A percentile compares a stretch with the other conserved stretches of the same genome.
Conservation (phyloP, 2,888 invertebrate species). For the Mythimna impura region DNA sequence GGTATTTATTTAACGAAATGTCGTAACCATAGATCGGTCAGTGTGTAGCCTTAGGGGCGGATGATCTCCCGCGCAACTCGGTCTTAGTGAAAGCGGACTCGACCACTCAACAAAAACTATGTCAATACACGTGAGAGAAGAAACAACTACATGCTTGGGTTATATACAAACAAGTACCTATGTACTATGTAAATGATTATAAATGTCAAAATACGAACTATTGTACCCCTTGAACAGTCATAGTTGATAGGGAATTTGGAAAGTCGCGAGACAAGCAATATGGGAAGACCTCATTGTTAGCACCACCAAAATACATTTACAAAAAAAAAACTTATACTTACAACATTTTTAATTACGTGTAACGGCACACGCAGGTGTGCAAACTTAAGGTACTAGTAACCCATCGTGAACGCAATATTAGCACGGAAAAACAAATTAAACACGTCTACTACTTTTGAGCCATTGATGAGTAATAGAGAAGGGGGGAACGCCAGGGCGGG, state of each 20-base stretch:
- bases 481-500: slow-evolving; percentile 18
- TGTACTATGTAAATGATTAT: background rate
- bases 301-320: slow-evolving; percentile 27
- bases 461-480: slow-evolving; percentile 86
- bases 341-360: slow-evolving; percentile 92
- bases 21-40: slow-evolving; percentile 60
- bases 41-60: no score
- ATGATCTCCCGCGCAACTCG: slow-evolving; percentile 63
- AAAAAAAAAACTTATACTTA: slow-evolving; percentile 87
- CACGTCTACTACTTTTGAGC: slow-evolving; percentile 82
- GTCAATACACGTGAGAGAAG: slow-evolving; percentile 10
- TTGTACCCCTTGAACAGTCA: background rate
- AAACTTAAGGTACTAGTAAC: slow-evolving; percentile 93
- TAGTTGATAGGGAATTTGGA: slow-evolving; percentile 7
- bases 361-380: slow-evolving; percentile 94
- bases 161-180: slow-evolving; percentile 28
- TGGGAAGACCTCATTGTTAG: slow-evolving; percentile 9
- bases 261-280: slow-evolving; percentile 28
- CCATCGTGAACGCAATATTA: slow-evolving; percentile 92
- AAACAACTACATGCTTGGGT: background rate
- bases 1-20: slow-evolving; percentile 43
- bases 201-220: background rate
- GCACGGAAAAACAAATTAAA: slow-evolving; percentile 85
- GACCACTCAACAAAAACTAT: slow-evolving; percentile 13
- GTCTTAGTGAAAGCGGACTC: slow-evolving; percentile 61